phyloP scores from a whole-genome alignment of 2,113 vertebrate species.

The Prolemur simus region DNA sequence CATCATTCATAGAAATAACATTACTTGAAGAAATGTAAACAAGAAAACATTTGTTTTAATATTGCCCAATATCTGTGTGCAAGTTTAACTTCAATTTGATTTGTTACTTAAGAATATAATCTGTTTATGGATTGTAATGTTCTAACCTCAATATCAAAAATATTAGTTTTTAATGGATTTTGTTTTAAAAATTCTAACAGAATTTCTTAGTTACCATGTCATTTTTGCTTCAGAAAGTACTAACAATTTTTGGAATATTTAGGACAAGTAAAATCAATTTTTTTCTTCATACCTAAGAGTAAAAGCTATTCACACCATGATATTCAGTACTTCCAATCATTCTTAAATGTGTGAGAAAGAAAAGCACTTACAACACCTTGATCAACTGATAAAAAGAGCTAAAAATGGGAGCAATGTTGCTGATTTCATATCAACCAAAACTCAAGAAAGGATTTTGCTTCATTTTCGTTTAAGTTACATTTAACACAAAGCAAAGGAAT shows the following conservation, averaged over 20 bases:
- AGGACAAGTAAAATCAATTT: slow-evolving; percentile 79
- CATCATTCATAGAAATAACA: not conserved
- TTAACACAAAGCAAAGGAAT: not conserved
- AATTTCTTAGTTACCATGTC: slow-evolving; percentile 42
- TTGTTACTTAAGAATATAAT: slow-evolving; percentile 54
- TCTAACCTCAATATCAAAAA: slow-evolving; percentile 50
- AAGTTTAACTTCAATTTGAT: slow-evolving; percentile 50
- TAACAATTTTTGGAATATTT: slow-evolving; percentile 72
- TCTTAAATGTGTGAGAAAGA: slow-evolving; percentile 9
- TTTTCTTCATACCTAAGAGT: slow-evolving; percentile 58
- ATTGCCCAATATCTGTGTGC: not conserved
- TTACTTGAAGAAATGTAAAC: not conserved
- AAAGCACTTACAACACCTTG: not conserved
- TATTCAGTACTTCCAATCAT: slow-evolving; percentile 38
- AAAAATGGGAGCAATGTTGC: not conserved
- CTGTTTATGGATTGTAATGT: slow-evolving; percentile 63
- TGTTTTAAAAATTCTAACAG: slow-evolving; percentile 54
- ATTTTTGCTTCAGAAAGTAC: slow-evolving; percentile 63
- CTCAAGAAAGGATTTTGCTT: not conserved
- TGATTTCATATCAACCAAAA: not conserved
- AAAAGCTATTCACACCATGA: slow-evolving; percentile 67
- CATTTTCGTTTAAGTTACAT: not conserved
- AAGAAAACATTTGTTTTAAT: not conserved
- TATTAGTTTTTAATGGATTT: slow-evolving; percentile 48
- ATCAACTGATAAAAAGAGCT: not conserved